phyloP scores from a whole-genome alignment of 2,797 vertebrate species.

The Oryzias dopingdopingensis region DNA sequence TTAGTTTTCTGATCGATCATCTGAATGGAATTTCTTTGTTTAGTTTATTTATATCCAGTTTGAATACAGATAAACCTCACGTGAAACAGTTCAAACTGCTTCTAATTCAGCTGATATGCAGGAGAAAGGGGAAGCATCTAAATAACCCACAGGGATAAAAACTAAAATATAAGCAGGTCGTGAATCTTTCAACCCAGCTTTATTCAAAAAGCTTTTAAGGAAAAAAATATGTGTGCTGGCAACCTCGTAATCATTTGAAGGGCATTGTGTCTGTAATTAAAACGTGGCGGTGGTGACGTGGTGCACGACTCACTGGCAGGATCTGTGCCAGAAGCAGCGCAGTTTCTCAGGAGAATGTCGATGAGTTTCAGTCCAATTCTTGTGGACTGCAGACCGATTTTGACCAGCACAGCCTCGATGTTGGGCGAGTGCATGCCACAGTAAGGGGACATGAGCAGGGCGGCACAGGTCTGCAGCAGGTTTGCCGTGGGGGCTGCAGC shows the following conservation, averaged over 20 bases:
- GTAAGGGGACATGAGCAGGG: slow-evolving; percentile 96
- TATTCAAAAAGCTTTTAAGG: slow-evolving; percentile 2
- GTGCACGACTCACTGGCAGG: slow-evolving; percentile 83
- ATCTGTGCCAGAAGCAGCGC: slow-evolving; percentile 94
- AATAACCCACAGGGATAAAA: background rate
- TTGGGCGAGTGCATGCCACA: slow-evolving; percentile 99
- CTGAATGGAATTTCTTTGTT: no score
- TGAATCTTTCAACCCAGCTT: background rate
- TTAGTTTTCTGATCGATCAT: no score
- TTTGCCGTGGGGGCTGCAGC: slow-evolving; percentile 97
- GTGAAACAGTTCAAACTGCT: no score
- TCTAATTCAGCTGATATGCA: no score
- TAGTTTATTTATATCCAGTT: no score
- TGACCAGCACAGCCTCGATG: slow-evolving; percentile 96
- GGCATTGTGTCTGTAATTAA: background rate
- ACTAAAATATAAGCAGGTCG: background rate
- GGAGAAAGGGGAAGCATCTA: background rate
- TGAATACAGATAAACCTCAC: no score
- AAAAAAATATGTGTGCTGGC: background rate
- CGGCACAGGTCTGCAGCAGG: slow-evolving; percentile 95
- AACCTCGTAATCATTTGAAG: slow-evolving; percentile 1
- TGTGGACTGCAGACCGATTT: slow-evolving; percentile 97
- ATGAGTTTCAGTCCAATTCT: slow-evolving; percentile 95
- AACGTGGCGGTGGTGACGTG: background rate
- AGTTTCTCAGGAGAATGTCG: slow-evolving; percentile 96